Base-by-base conservation (phyloP, 2,888 invertebrate species). In the Melangyna quadrimaculata region DNA sequence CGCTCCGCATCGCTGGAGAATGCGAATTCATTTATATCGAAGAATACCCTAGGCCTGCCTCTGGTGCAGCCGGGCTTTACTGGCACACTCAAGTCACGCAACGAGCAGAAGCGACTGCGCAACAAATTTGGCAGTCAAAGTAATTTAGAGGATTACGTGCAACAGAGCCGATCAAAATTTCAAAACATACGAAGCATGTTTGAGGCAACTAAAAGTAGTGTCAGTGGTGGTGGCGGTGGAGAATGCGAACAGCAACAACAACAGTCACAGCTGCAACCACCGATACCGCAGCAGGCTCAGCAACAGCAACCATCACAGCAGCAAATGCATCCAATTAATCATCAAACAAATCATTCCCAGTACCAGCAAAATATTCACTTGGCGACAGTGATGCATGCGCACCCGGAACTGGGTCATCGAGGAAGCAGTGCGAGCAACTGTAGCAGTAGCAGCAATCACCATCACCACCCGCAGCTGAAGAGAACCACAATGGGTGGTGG, bases 151-250 rank as follows among this genome's bases (percentile, higher is more conserved):
- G 92, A 92, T 65, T 90, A 89, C 14, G 89, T 88, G 45, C 88
- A 89, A 6, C 90, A 90, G 67, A 89, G 90, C 78, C 92, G 91
- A 53, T 89, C 88, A 73, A 91, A 92, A 88, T 91, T 91, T 87
- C 91, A 92, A 75, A 92, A 91, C 69, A 90, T 92, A 19, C 89
- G 92, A 14, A 92, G 91, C 89, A 91, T 92, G 91, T 92, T 92
- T 70, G 92, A 92, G 88, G 87, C 90, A 63, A 91, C 90, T 55
- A 89, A 90, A 57, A 88, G 87, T 88, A 61, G 73, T 81, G 87
- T 89, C 88, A 10, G 74, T 83, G 86, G 88, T 88, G 9, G 75
- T 81, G 24, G 27, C 19, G 19, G 78, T n/a, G 65, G 53, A 9
- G 61, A 78, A 55, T 57, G 75, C 35, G 67, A 87, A 22, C 67